Evolutionary conservation across 2,888 invertebrate genomes (phyloP), one percentile per base, ranked within the genome.

Genomic region (Zhuqinia jingwanae): DNA sequence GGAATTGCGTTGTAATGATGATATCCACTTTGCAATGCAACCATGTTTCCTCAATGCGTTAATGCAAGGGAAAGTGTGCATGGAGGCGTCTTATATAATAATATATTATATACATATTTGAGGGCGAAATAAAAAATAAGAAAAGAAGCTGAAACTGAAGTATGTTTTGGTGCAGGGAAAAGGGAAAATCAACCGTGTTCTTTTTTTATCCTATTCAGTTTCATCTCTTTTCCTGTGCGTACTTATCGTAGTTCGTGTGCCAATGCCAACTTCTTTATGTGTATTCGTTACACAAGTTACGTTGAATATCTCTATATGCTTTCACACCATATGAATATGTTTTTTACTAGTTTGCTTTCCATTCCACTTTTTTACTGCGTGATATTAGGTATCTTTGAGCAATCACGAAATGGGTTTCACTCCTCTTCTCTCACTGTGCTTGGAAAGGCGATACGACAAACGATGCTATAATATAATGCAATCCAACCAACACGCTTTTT

Each of bases 1-100:
- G 92, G 94, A 17, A 94, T 93, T 45, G 70, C 36, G 3, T 15
- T 56, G 77, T 36, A 36, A 53, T 58, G 25, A 2, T 22, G 17
- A 47, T 73, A 20, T 20, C n/a, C 65, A n/a, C 17, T 10, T 17
- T n/a, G 27, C 17, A 36, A 42, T 36, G 36, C 65, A 22, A 36
- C 36, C 42, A 17, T 17, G 36, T 36, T 36, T 36, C 36, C n/a
- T 68, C 11, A 45, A 47, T 50, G 50, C n/a, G 50, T 53, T n/a
- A n/a, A n/a, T n/a, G n/a, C n/a, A n/a, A n/a, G n/a, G n/a, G n/a
- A n/a, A 53, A 8, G 27, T 75, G 42, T 68, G 68, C 30, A 36
- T 3, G 22, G 53, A 10, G 10, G 25, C 11, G 75, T 53, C 30
- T 75, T n/a, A n/a, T n/a, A 30, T 8, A 6, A 36, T 36, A 36